Conservation (phyloP, 2,797 vertebrate species). For the Emys orbicularis region DNA sequence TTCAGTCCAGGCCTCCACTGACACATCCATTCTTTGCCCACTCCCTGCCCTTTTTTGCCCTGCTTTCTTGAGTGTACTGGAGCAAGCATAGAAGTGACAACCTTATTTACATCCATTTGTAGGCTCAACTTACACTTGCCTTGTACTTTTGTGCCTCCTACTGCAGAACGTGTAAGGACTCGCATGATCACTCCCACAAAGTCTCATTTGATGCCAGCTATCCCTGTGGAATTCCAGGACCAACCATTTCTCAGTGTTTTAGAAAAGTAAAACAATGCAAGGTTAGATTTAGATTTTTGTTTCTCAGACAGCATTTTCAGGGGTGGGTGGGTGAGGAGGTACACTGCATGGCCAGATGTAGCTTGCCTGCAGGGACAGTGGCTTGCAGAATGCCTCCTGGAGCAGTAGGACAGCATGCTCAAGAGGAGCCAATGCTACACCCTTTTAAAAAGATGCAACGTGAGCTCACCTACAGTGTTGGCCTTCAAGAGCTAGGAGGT, state of each 20-base stretch:
- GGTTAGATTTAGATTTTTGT: background rate
- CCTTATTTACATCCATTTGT: background rate
- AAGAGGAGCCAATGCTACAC: background rate
- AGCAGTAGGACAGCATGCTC: background rate
- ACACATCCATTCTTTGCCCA: background rate
- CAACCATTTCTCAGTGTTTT: background rate
- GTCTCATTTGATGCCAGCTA: background rate
- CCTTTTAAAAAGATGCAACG: background rate
- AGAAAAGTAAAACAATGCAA: background rate
- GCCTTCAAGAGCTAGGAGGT: background rate
- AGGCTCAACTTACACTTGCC: background rate
- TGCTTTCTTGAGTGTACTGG: background rate
- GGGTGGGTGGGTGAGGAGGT: fast-evolving
- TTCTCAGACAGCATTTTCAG: background rate
- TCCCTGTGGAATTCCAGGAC: background rate
- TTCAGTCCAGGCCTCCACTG: background rate
- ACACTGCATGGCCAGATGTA: background rate
- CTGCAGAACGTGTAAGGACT: background rate
- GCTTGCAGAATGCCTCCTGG: background rate
- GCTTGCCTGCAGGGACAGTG: background rate
- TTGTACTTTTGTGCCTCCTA: background rate
- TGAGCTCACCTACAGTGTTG: background rate
- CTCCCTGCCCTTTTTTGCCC: background rate
- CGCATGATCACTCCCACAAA: background rate
- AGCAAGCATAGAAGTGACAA: background rate